Percentiles rank a stretch among this genome's conserved stretches.
Conservation (phyloP, 1,140 invertebrate species). For the Pseudoatta argentina region DNA sequence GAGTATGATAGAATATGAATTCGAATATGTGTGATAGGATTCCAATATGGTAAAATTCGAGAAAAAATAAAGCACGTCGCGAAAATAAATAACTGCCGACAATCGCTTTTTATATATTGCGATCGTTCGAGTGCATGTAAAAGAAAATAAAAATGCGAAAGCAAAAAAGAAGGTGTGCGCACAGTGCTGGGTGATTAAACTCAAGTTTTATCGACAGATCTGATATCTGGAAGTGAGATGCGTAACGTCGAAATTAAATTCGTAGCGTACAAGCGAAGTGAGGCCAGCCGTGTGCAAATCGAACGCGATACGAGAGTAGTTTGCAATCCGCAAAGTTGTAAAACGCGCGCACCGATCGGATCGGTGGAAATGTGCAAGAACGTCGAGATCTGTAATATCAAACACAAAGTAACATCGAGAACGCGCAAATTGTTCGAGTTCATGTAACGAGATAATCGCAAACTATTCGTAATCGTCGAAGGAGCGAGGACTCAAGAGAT, state of each 20-base stretch:
- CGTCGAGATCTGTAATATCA: conserved; percentile 18
- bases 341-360: neutral
- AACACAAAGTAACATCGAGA: conserved; percentile 36
- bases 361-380: conserved; percentile 11
- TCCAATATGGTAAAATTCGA: neutral
- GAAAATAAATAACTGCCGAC: conserved; percentile 38
- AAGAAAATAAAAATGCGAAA: conserved; percentile 40
- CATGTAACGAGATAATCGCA: conserved; percentile 40
- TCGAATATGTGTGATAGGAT: neutral
- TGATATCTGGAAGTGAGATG: conserved; percentile 48
- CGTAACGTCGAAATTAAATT: conserved; percentile 59
- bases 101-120: neutral
- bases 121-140: neutral
- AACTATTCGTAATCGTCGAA: conserved; percentile 43
- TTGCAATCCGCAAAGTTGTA: conserved; percentile 43
- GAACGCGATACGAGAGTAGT: conserved; percentile 30
- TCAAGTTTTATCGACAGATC: conserved; percentile 57
- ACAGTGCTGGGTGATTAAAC: conserved; percentile 51
- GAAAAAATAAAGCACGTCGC: conserved; percentile 4
- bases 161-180: conserved; percentile 49
- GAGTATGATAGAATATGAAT: neutral
- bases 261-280: conserved; percentile 2
- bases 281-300: conserved; percentile 24
- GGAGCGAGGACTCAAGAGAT: neutral
- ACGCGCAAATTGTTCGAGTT: conserved; percentile 37